Evolutionary conservation across 2,797 vertebrate genomes (phyloP), one percentile per base, ranked within the genome.

Genomic region (Loris lydekkerianus): DNA sequence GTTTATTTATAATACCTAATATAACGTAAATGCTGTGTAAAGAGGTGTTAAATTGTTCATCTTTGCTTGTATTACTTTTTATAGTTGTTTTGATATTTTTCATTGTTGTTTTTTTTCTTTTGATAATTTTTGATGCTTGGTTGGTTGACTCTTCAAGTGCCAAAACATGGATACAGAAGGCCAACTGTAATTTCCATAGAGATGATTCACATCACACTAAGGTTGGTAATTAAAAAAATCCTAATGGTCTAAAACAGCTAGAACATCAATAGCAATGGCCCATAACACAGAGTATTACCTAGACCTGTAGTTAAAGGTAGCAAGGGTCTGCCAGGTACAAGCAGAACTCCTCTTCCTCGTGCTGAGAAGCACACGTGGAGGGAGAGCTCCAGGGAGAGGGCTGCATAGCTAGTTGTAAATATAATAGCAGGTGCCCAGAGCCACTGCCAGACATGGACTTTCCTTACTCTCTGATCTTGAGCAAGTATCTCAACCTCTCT

Each of bases 331-430:
- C 46, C n/a, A 67, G n/a, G 21, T 9, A 34, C 29, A 77, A 15
- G 10, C 43, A 23, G 43, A 53, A 1, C 15, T 37, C 1, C n/a
- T 60, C 29, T 82, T 63, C 15, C 49, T 11, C 34, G 34, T 27
- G 11, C 2, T 14, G 13, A 61, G n/a, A 17, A 34, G 2, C 29
- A 25, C 13, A n/a, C 4, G 0, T 14, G 8, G 14, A 87, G 25
- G n/a, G 6, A 34, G 20, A 63, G 31, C 43, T 7, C 1, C 11
- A 5, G 1, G 83, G 21, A 56, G 4, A 67, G 15, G 4, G 0
- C 31, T 49, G 7, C 18, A 21, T 2, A 40, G 18, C 21, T 21
- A 40, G 18, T 27, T 21, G 11, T 5, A 20, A 40, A 70, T 34
- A 34, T 34, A 34, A 34, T n/a, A 21, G 18, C 1, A 77, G 65